Percentiles rank a stretch among this genome's conserved stretches.
Conservation (phyloP, 1,140 invertebrate species). For the Vanessa tameamea region DNA sequence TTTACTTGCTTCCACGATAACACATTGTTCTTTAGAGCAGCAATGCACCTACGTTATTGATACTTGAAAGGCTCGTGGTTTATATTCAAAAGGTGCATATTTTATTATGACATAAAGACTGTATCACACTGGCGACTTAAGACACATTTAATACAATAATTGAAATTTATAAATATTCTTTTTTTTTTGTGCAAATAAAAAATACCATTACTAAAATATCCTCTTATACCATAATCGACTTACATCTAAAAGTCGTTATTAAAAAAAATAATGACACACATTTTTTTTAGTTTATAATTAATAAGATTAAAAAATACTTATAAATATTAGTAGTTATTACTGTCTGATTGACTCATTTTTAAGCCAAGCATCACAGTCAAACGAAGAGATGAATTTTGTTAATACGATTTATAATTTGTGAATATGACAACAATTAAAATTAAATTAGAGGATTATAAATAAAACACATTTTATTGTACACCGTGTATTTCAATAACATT, state of each 20-base stretch:
- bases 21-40: conserved; percentile 27
- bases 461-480: conserved; percentile 35
- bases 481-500: conserved; percentile 54
- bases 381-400: too few relatives aligned
- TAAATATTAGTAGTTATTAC: too few relatives aligned
- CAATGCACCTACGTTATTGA: conserved; percentile 28
- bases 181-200: too few relatives aligned
- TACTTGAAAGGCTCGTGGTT: conserved; percentile 24
- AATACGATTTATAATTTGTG: too few relatives aligned
- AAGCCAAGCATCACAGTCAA: too few relatives aligned
- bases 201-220: too few relatives aligned
- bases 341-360: too few relatives aligned
- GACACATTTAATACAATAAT: neutral
- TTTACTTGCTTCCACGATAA: conserved; percentile 33
- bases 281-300: too few relatives aligned
- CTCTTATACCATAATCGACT: too few relatives aligned
- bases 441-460: conserved; percentile 13
- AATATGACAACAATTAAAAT: neutral
- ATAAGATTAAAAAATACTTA: too few relatives aligned
- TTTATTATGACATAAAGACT: conserved; percentile 17
- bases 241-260: too few relatives aligned
- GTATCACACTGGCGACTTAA: neutral
- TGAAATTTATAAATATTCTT: neutral
- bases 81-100: conserved; percentile 16
- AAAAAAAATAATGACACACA: too few relatives aligned